These are phyloP conservation scores for Lucilia cuprina DNA, from an alignment of 1,140 invertebrate species.

Conservation along the genomic window DNA sequence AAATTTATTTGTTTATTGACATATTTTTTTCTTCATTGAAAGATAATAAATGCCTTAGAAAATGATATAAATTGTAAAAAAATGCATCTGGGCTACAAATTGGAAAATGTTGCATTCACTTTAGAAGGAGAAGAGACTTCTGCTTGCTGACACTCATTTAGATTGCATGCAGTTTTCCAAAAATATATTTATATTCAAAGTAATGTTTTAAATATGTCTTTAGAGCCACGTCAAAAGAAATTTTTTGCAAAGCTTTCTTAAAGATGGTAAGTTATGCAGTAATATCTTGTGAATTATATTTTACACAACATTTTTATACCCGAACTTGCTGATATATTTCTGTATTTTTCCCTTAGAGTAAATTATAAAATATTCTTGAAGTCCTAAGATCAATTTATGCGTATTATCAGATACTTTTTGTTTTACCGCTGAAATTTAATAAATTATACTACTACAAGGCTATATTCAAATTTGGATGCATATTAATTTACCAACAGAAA, in stretches of 20 bases:
- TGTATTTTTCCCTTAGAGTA: too few relatives aligned
- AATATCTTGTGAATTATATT: too few relatives aligned
- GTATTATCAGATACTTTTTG: too few relatives aligned
- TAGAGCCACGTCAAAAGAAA: not conserved
- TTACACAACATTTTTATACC: too few relatives aligned
- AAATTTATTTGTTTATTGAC: conserved; percentile 2
- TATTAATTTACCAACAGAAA: too few relatives aligned
- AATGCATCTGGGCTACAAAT: conserved; percentile 85
- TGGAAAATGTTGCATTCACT: conserved; percentile 89
- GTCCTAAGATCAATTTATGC: too few relatives aligned
- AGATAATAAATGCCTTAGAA: conserved; percentile 81
- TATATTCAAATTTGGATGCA: too few relatives aligned
- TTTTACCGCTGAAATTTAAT: too few relatives aligned
- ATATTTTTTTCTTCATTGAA: not conserved
- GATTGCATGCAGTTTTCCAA: not conserved
- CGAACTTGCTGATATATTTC: too few relatives aligned
- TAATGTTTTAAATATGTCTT: not conserved
- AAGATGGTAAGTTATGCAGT: not conserved
- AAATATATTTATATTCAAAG: not conserved
- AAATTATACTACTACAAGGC: too few relatives aligned
- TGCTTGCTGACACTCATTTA: conserved; percentile 56
- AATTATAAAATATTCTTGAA: too few relatives aligned
- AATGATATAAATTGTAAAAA: conserved; percentile 82
- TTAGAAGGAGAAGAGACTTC: conserved; percentile 76
- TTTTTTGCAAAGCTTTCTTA: not conserved